Evolutionary conservation across 1,140 invertebrate species (phyloP).

Genomic region (Rhynchophorus ferrugineus): DNA sequence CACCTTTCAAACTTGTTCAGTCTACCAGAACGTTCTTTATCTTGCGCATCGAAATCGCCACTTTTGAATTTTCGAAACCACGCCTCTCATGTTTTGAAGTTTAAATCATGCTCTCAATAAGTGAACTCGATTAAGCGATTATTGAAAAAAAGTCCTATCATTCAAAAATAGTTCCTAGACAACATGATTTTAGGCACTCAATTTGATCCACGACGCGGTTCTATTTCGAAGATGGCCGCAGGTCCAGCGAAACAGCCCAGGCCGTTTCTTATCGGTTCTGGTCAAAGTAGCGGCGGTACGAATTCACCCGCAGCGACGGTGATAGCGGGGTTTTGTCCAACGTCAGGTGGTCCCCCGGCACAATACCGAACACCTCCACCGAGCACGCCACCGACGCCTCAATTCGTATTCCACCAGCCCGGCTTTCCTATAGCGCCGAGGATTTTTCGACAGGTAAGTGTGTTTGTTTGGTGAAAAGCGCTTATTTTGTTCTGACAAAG

Average conservation of each 20-base stretch:
- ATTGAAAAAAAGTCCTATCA: too few relatives aligned
- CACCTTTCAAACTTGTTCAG: too few relatives aligned
- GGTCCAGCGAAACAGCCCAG: slow-evolving; percentile 11
- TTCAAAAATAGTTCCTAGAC: too few relatives aligned
- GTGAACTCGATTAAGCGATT: too few relatives aligned
- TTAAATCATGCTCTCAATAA: too few relatives aligned
- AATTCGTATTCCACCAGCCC: slow-evolving; percentile 24
- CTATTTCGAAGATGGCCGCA: background rate
- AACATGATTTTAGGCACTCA: slow-evolving; percentile 10
- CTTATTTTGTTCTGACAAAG: too few relatives aligned
- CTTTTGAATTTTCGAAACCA: too few relatives aligned
- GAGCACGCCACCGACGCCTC: slow-evolving; percentile 34
- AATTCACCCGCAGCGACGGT: slow-evolving; percentile 38
- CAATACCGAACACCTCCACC: slow-evolving; percentile 31
- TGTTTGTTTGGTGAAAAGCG: too few relatives aligned
- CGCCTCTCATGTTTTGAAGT: too few relatives aligned
- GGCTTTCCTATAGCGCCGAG: slow-evolving; percentile 25
- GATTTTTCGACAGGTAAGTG: slow-evolving; percentile 34
- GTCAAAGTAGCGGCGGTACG: slow-evolving; percentile 36
- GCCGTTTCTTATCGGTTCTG: slow-evolving; percentile 29
- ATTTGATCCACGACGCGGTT: slow-evolving; percentile 12
- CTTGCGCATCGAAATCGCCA: too few relatives aligned
- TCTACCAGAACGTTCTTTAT: too few relatives aligned
- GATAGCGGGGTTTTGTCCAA: slow-evolving; percentile 29
- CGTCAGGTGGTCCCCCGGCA: slow-evolving; percentile 14